Base-by-base conservation (phyloP, 1,140 invertebrate species). In the Heliconius hermathena region DNA sequence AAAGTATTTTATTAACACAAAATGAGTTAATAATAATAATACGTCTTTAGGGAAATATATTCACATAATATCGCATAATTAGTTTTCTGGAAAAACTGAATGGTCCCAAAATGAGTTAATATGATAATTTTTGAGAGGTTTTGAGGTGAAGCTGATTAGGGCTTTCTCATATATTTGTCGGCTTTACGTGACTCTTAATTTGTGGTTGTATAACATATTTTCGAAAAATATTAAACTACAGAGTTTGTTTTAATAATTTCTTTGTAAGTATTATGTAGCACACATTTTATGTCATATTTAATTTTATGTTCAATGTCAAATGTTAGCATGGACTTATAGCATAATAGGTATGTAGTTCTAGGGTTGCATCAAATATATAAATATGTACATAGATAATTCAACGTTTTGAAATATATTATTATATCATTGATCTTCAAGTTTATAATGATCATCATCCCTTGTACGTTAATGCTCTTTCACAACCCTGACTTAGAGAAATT, bases 271-370 rank as follows among this genome's bases (percentile, higher is more conserved):
- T 66, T 66, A 26, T 66, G 60, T 66, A 66, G 22, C 22, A 66
- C 57, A 60, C 60, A 29, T 66, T 57, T 66, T 66, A 66, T 66
- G 60, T 66, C 60, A 26, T 29, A 66, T 29, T 66, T 66, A 26
- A 29, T 66, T 66, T 66, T 26, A 66, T 66, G 9, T 66, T 52
- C 49, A 52, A 52, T 52, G 49, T 52, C 49, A 52, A 52, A 52
- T 52, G 18, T 5, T 6, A 52, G 8, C 8, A 0, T 20, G 18
- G 49, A 20, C 18, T 52, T 52, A 52, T 52, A 52, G 6, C n/a
- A n/a, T n/a, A n/a, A n/a, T 20, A 52, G 49, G 49, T 20, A 52
- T 20, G 20, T 20, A 52, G 16, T 20, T 52, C 18, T 52, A 52
- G 18, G 49, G 49, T 52, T 52, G 49, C 49, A 20, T 16, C 18